Evolutionary conservation across 2,113 vertebrate genomes (phyloP).

Genomic region (Cariama cristata): DNA sequence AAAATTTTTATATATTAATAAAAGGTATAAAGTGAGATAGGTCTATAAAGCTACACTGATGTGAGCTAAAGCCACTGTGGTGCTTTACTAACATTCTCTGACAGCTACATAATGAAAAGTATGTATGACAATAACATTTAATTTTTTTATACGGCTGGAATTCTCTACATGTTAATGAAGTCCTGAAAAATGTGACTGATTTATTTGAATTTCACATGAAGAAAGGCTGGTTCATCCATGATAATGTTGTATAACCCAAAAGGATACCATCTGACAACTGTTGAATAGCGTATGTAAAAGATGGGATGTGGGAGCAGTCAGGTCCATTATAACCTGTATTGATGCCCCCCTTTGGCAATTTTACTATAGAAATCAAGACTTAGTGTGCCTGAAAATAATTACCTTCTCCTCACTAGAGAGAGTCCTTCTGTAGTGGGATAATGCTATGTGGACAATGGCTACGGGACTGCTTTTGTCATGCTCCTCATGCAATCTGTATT

Average conservation of each 20-base stretch:
- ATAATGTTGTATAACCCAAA: not conserved
- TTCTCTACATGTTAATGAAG: not conserved
- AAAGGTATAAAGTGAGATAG: not conserved
- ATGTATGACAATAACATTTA: not conserved
- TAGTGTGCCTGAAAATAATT: conserved; percentile 40
- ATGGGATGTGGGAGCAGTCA: not conserved
- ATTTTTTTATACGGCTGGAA: not conserved
- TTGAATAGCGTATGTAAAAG: not conserved
- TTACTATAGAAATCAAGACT: conserved; percentile 40
- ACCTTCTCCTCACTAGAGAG: not conserved
- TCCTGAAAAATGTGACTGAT: not conserved
- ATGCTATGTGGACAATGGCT: conserved; percentile 29
- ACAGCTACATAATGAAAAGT: not conserved
- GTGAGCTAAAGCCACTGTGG: not conserved
- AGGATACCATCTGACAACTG: not conserved
- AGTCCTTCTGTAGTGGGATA: conserved; percentile 18
- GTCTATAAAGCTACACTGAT: not conserved
- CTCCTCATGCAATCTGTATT: conserved; percentile 45
- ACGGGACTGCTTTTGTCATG: not conserved
- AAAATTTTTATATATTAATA: not conserved
- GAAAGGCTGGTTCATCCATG: not conserved
- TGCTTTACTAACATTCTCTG: not conserved
- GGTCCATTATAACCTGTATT: not conserved
- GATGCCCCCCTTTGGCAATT: not conserved
- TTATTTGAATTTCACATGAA: conserved; percentile 9